These are phyloP conservation scores for Sebastiscus tertius DNA, from an alignment of 2,797 vertebrate genomes.

Conservation along the genomic window DNA sequence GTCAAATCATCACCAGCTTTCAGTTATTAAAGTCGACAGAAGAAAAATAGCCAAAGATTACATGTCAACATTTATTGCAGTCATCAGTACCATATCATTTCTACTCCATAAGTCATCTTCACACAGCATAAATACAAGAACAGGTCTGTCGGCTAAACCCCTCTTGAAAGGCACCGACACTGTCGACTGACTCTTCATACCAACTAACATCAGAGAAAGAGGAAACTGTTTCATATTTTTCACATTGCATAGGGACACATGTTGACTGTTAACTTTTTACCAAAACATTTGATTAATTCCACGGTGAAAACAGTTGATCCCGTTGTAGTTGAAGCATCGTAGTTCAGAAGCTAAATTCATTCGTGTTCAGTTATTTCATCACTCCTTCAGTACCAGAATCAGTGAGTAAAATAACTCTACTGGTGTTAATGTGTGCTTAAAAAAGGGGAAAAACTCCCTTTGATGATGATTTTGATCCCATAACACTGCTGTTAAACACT, in stretches of 20 bases:
- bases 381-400: neutral
- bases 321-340: neutral
- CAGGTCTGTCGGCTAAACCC: neutral
- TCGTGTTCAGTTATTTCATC: neutral
- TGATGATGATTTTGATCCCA: neutral
- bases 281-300: neutral
- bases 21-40: slow-evolving; percentile 5
- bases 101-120: neutral
- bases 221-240: neutral
- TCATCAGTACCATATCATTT: slow-evolving; percentile 16
- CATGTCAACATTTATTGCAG: slow-evolving; percentile 27
- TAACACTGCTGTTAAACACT: neutral
- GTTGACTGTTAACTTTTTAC: neutral
- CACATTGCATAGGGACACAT: slow-evolving; percentile 7
- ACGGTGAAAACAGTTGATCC: neutral
- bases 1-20: neutral
- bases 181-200: neutral
- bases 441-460: neutral
- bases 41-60: neutral
- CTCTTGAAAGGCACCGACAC: neutral
- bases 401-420: neutral
- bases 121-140: slow-evolving; percentile 1
- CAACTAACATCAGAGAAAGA: neutral
- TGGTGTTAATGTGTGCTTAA: neutral
- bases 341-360: neutral